These are phyloP conservation scores for Lasiurus borealis DNA, from an alignment of 2,113 vertebrate genomes.

Conservation along the genomic window DNA sequence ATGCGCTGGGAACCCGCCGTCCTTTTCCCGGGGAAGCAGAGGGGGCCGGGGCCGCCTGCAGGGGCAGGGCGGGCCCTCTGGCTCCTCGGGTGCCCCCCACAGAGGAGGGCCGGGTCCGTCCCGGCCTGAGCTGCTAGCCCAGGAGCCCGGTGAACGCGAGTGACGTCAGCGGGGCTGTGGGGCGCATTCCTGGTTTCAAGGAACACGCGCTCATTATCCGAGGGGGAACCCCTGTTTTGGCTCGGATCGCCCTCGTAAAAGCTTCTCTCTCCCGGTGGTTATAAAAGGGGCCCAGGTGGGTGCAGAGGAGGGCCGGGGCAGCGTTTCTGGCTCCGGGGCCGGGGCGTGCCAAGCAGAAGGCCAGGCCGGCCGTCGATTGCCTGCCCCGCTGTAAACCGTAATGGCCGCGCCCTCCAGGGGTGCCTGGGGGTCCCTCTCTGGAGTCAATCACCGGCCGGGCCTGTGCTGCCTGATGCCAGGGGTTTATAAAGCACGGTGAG, in stretches of 20 bases:
- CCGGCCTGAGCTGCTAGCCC: background rate
- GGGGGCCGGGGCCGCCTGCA: background rate
- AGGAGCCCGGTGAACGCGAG: background rate
- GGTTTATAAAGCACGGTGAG: background rate
- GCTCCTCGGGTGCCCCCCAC: background rate
- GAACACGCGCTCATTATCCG: background rate
- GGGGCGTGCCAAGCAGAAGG: slow-evolving; percentile 39
- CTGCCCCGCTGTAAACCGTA: background rate
- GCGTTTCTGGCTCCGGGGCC: background rate
- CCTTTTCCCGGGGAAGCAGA: slow-evolving; percentile 46
- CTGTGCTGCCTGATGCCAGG: background rate
- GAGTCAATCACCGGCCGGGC: background rate
- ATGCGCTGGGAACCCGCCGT: slow-evolving; percentile 46
- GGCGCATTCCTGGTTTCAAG: background rate
- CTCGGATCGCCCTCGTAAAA: background rate
- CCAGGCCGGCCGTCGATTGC: background rate
- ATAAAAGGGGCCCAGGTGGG: background rate
- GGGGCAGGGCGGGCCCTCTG: background rate
- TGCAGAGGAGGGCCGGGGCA: background rate
- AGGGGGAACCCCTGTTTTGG: background rate
- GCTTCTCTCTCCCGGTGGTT: background rate
- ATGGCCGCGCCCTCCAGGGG: background rate
- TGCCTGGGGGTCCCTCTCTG: background rate
- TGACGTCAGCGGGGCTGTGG: background rate
- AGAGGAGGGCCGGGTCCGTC: background rate